Evolutionary conservation across 2,888 invertebrate species (phyloP).

Genomic region (Tolmerus cingulatus): DNA sequence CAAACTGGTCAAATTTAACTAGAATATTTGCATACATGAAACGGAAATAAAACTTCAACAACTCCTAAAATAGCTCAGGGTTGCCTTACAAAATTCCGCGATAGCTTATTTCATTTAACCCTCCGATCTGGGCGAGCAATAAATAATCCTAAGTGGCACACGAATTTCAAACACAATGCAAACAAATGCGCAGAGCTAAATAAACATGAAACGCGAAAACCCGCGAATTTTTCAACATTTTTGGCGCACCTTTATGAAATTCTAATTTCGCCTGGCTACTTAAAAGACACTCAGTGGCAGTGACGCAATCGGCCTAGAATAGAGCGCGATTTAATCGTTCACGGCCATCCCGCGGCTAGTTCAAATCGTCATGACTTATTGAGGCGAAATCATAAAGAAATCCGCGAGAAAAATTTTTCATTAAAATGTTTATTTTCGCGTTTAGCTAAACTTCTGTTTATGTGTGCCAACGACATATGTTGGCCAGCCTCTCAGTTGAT

Average conservation of each 20-base stretch:
- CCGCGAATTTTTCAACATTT: background rate
- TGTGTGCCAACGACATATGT: background rate
- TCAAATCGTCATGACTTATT: conserved; percentile 11
- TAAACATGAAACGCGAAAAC: background rate
- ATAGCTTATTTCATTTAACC: background rate
- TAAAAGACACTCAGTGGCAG: background rate
- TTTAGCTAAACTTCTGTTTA: background rate
- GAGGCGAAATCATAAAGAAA: conserved; percentile 2
- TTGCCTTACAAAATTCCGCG: background rate
- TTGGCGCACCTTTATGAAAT: background rate
- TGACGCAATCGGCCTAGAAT: conserved; percentile 13
- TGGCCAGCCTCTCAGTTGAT: background rate
- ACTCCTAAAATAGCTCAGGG: background rate
- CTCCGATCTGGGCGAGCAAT: background rate
- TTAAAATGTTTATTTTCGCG: conserved; percentile 11
- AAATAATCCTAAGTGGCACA: background rate
- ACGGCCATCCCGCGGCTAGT: conserved; percentile 6
- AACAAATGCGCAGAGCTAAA: background rate
- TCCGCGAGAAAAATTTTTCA: background rate
- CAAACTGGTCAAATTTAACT: background rate
- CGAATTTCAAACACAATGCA: background rate
- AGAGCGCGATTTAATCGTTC: conserved; percentile 15
- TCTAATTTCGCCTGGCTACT: background rate
- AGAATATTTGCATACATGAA: background rate
- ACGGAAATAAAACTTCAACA: background rate